phyloP scores from a whole-genome alignment of 2,113 vertebrate species.

The Lampris megalopsis region DNA sequence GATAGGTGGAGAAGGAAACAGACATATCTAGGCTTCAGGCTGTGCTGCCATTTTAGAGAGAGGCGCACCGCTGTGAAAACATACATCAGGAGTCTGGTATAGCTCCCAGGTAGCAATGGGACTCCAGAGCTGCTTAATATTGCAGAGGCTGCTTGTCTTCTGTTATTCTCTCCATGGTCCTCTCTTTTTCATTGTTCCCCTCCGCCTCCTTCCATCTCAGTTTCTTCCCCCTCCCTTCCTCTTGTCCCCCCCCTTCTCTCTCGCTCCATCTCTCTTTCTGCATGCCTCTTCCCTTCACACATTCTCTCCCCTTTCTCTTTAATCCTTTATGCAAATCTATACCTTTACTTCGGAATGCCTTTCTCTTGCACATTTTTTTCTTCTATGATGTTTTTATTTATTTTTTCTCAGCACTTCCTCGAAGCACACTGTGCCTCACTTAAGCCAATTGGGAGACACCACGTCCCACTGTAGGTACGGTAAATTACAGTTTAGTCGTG shows the following conservation, averaged over 20 bases:
- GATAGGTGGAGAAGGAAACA: constrained; percentile 45
- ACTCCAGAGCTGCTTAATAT: constrained; percentile 44
- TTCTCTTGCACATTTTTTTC: not conserved
- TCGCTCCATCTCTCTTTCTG: not conserved
- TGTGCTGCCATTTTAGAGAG: constrained; percentile 42
- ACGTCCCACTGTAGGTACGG: not conserved
- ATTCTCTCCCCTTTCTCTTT: not conserved
- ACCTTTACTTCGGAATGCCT: constrained; percentile 6
- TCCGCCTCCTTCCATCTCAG: constrained; percentile 17
- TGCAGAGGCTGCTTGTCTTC: constrained; percentile 41
- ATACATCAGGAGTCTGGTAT: constrained; percentile 47
- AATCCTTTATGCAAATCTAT: constrained; percentile 47
- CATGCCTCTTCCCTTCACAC: not conserved
- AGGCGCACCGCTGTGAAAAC: constrained; percentile 51
- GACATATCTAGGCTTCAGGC: constrained; percentile 44
- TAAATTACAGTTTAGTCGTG: constrained; percentile 5
- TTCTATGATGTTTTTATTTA: not conserved
- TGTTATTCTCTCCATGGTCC: constrained; percentile 23
- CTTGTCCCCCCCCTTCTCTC: not conserved
- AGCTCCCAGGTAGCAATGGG: constrained; percentile 52
- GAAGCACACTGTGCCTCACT: not conserved
- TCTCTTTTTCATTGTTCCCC: constrained; percentile 19
- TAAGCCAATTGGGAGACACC: not conserved
- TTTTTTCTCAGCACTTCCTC: not conserved
- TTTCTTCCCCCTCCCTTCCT: constrained; percentile 8